phyloP scores from a whole-genome alignment of 1,140 invertebrate genomes.

The Drosophila kohkoa region DNA sequence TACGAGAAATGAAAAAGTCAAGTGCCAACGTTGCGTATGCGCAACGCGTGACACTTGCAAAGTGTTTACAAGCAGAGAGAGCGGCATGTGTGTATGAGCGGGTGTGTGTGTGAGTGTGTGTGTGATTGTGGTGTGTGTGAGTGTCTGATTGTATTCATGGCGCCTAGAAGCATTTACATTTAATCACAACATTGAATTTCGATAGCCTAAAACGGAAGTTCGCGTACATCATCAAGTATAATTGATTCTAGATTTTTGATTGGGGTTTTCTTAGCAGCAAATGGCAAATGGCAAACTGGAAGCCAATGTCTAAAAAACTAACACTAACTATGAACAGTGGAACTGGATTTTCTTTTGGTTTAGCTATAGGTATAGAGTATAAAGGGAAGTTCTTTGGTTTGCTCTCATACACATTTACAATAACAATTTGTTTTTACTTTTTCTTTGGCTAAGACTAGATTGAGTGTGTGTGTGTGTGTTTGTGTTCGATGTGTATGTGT shows the following conservation, averaged over 20 bases:
- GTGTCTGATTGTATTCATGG: constrained; percentile 44
- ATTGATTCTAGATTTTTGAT: constrained; percentile 31
- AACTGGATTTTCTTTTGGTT: constrained; percentile 11
- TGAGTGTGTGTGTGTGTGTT: constrained; percentile 51
- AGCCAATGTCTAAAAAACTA: constrained; percentile 46
- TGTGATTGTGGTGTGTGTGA: constrained; percentile 35
- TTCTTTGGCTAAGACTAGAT: constrained; percentile 48
- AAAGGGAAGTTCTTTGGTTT: constrained; percentile 60
- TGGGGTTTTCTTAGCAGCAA: constrained; percentile 22
- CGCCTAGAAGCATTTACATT: constrained; percentile 74
- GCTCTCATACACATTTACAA: constrained; percentile 50
- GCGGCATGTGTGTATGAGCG: constrained; percentile 51
- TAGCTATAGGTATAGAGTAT: constrained; percentile 1
- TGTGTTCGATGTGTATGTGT: constrained; percentile 33
- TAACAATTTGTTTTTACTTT: constrained; percentile 51
- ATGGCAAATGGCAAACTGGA: constrained; percentile 33
- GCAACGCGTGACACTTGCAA: constrained; percentile 42
- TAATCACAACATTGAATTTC: constrained; percentile 80
- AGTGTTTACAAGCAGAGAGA: constrained; percentile 37
- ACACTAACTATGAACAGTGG: constrained; percentile 49
- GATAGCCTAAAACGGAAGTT: constrained; percentile 45
- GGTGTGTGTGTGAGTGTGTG: constrained; percentile 24
- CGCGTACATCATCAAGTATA: constrained; percentile 9
- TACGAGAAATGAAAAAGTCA: constrained; percentile 7
- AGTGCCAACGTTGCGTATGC: constrained; percentile 65